These are phyloP conservation scores for Phoenicopterus ruber DNA, from an alignment of 2,113 vertebrate species.

Conservation along the genomic window DNA sequence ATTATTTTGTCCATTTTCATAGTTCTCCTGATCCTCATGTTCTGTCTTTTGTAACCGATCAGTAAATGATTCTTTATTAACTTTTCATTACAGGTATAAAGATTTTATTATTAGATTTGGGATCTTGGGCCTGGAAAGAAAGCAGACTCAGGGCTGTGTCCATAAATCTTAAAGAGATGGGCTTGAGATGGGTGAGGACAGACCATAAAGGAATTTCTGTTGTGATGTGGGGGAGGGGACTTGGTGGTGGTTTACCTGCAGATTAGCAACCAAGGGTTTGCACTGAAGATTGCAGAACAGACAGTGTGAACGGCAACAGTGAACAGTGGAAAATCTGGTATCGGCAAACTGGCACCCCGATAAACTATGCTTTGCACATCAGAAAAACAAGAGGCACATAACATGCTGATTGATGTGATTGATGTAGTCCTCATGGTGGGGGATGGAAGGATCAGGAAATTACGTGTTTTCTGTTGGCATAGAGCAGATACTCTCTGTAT, in stretches of 20 bases:
- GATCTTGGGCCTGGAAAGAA: background rate
- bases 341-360: background rate
- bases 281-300: background rate
- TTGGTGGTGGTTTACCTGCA: background rate
- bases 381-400: background rate
- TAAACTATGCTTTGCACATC: background rate
- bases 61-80: background rate
- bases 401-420: background rate
- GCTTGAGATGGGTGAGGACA: background rate
- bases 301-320: background rate
- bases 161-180: background rate
- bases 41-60: background rate
- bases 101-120: background rate
- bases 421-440: background rate
- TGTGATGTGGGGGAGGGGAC: background rate
- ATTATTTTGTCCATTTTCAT: background rate
- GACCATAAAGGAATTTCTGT: background rate
- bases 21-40: background rate
- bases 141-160: background rate
- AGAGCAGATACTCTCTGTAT: background rate
- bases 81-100: background rate
- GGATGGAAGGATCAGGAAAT: background rate
- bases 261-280: background rate
- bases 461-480: rapidly evolving
- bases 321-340: background rate